These are phyloP conservation scores for Amblyjoppa fuscipennis DNA, from an alignment of 2,888 invertebrate species.

Conservation along the genomic window DNA sequence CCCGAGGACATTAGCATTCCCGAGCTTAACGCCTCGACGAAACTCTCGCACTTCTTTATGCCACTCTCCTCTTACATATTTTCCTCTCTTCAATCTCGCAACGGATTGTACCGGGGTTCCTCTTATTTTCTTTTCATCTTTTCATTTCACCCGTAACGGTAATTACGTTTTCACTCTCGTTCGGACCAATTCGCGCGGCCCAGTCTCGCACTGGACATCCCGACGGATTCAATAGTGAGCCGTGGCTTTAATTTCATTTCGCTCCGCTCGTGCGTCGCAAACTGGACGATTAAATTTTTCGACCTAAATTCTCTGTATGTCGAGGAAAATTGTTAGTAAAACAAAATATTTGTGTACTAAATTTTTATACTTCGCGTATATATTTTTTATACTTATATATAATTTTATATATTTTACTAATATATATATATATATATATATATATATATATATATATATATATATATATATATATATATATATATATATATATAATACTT, in stretches of 20 bases:
- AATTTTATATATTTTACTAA: too few species aligned
- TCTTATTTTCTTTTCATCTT: conserved; percentile 37
- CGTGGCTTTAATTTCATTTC: conserved; percentile 18
- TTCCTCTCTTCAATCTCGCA: conserved; percentile 7
- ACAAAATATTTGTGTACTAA: not conserved
- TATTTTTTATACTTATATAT: too few species aligned
- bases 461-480: too few species aligned
- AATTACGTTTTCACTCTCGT: conserved; percentile 60
- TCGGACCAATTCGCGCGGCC: conserved; percentile 37
- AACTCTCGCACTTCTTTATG: conserved; percentile 31
- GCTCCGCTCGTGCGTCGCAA: not conserved
- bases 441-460: too few species aligned
- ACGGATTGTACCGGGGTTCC: not conserved
- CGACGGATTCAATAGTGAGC: too few species aligned
- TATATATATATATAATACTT: too few species aligned
- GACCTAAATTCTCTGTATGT: too few species aligned
- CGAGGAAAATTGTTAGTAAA: not conserved
- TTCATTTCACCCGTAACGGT: conserved; percentile 19
- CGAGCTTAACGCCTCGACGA: conserved; percentile 41
- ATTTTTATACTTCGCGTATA: too few species aligned
- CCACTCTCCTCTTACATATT: not conserved
- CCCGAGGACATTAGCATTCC: conserved; percentile 64
- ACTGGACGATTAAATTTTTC: not conserved
- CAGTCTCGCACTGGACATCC: not conserved
- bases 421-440: too few species aligned